Percentiles rank a stretch among this genome's conserved stretches.
Evolutionary conservation across 2,888 invertebrate species (phyloP).

Genomic region (Ganaspis brasiliensis): DNA sequence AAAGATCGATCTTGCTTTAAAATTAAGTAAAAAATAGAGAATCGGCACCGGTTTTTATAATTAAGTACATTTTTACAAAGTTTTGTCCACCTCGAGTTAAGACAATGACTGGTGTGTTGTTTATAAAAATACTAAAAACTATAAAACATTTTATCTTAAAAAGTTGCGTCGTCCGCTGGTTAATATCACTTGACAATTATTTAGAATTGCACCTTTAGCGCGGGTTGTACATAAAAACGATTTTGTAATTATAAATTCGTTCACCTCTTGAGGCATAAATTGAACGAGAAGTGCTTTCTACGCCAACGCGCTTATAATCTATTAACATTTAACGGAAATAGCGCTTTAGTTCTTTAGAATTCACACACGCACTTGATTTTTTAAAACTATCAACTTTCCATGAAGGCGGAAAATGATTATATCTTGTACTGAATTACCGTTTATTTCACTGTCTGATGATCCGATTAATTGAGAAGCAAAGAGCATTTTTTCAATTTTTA

Average conservation of each 20-base stretch:
- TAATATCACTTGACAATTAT: slow-evolving; percentile 57
- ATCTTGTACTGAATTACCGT: too few relatives aligned
- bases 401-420: too few relatives aligned
- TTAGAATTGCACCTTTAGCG: slow-evolving; percentile 55
- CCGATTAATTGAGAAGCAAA: too few relatives aligned
- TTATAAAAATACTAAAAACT: background rate
- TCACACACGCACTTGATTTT: too few relatives aligned
- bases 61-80: slow-evolving; percentile 22
- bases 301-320: slow-evolving; percentile 29
- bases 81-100: slow-evolving; percentile 39
- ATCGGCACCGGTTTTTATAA: slow-evolving; percentile 9
- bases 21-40: background rate
- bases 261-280: slow-evolving; percentile 10
- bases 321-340: slow-evolving; percentile 39
- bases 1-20: background rate
- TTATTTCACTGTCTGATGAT: too few relatives aligned
- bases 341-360: background rate
- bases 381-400: too few relatives aligned
- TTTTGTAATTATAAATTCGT: slow-evolving; percentile 29
- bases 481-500: too few relatives aligned
- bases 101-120: slow-evolving; percentile 20
- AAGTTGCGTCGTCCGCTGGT: slow-evolving; percentile 33
- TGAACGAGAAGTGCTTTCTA: slow-evolving; percentile 12
- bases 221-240: slow-evolving; percentile 29
- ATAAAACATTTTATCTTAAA: slow-evolving; percentile 20